A percentile compares a stretch with the other conserved stretches of the same genome.
phyloP scores from a whole-genome alignment of 2,888 invertebrate species.

The Yponomeuta plumbellus region DNA sequence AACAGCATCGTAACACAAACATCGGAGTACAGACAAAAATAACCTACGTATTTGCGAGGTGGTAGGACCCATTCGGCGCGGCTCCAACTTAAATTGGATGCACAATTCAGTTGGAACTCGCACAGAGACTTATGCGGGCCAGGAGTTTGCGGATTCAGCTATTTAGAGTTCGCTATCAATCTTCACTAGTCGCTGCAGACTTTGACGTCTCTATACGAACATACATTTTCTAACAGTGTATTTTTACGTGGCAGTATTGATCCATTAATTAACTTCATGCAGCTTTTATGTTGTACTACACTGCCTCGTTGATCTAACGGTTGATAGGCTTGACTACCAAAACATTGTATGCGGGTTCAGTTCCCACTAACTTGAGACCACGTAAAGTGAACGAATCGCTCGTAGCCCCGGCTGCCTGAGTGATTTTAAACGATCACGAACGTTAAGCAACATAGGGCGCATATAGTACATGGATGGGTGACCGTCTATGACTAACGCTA shows the following conservation, averaged over 20 bases:
- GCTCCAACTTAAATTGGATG: conserved; percentile 21
- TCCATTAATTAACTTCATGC: too few species aligned
- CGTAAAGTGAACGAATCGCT: background rate
- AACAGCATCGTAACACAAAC: background rate
- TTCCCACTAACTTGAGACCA: background rate
- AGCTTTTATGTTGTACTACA: too few species aligned
- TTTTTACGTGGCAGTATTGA: background rate
- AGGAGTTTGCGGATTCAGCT: conserved; percentile 1
- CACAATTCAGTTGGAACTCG: conserved; percentile 19
- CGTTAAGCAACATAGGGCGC: too few species aligned
- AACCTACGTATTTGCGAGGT: conserved; percentile 5
- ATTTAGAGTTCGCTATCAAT: background rate
- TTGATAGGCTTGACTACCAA: too few species aligned
- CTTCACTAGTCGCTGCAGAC: background rate
- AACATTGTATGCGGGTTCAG: too few species aligned
- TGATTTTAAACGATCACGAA: too few species aligned
- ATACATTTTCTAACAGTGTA: background rate
- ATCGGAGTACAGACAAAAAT: background rate
- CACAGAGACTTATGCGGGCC: conserved; percentile 4
- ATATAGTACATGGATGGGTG: too few species aligned
- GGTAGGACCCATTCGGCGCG: conserved; percentile 4
- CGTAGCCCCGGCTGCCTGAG: too few species aligned
- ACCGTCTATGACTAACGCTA: too few species aligned
- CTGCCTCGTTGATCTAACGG: too few species aligned
- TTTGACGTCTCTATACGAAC: background rate